Evolutionary conservation across 2,888 invertebrate genomes (phyloP), one percentile per base, ranked within the genome.

Genomic region (Idaea dimidiata): DNA sequence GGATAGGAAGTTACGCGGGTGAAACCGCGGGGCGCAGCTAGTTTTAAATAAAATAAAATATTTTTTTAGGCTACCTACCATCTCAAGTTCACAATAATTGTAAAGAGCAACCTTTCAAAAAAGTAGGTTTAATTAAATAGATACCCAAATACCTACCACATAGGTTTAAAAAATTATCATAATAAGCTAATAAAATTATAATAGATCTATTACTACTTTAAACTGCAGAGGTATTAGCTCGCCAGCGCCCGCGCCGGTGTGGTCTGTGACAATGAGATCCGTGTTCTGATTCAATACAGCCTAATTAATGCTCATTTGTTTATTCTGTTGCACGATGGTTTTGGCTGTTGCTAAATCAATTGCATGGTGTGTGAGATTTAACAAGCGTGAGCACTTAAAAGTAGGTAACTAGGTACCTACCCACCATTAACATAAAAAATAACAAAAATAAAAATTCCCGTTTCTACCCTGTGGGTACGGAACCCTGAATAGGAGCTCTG

Each of bases 261-360:
- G 56, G 56, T 56, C 56, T 18, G 17, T 56, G 18, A 56, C 18
- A 56, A 56, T 18, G 18, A 10, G 56, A 14, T 60, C 57, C 67
- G 67, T 67, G 67, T 60, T 61, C 17, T 59, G 67, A 57, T 57
- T 67, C 17, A 57, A 61, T 55, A 67, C 54, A 58, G 54, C 63
- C 63, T 62, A 57, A 67, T 67, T 65, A 62, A 43, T 7, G 43
- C 8, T 43, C 43, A 43, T 43, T 14, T 43, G 6, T 10, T 43
- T 43, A 43, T 43, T 43, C 43, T 43, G 43, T 8, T 43, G 10
- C 43, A 43, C 10, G 43, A 14, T 43, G 43, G 14, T 43, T 43
- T 14, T 14, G 1, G 43, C 43, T 43, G 14, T 43, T 43, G 43
- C 43, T 43, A 43, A 43, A 14, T 14, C 10, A 43, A 43, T 43